phyloP scores from a whole-genome alignment of 2,888 invertebrate genomes.

The Spisula solida region DNA sequence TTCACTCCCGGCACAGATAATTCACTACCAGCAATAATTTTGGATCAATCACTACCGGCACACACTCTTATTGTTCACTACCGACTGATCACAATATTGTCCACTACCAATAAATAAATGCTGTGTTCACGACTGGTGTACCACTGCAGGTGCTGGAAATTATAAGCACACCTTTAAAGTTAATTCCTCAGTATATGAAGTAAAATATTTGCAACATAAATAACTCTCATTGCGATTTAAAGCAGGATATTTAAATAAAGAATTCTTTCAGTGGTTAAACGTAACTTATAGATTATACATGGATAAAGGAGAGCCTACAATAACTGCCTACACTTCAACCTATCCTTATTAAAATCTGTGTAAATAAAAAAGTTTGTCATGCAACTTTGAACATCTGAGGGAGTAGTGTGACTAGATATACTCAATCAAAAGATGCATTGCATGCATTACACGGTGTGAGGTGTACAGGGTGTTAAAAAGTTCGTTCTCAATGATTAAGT shows the following conservation, averaged over 20 bases:
- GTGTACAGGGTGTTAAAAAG: too few species aligned
- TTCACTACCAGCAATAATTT: neutral
- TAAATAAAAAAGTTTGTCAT: neutral
- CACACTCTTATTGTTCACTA: neutral
- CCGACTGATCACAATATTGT: neutral
- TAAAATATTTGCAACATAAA: too few species aligned
- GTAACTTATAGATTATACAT: neutral
- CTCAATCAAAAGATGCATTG: neutral
- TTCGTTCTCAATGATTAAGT: too few species aligned
- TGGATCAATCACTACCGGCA: neutral
- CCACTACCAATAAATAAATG: neutral
- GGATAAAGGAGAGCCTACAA: neutral
- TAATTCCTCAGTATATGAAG: too few species aligned
- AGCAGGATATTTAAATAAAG: neutral
- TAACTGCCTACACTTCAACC: neutral
- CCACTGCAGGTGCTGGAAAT: neutral
- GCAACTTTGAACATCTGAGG: neutral
- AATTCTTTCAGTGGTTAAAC: neutral
- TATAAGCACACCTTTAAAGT: too few species aligned
- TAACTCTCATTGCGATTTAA: neutral
- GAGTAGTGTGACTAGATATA: neutral
- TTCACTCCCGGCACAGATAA: neutral
- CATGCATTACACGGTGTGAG: neutral
- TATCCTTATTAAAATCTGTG: neutral
- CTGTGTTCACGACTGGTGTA: neutral